phyloP scores from a whole-genome alignment of 1,140 invertebrate genomes.

The Drosophila repleta region DNA sequence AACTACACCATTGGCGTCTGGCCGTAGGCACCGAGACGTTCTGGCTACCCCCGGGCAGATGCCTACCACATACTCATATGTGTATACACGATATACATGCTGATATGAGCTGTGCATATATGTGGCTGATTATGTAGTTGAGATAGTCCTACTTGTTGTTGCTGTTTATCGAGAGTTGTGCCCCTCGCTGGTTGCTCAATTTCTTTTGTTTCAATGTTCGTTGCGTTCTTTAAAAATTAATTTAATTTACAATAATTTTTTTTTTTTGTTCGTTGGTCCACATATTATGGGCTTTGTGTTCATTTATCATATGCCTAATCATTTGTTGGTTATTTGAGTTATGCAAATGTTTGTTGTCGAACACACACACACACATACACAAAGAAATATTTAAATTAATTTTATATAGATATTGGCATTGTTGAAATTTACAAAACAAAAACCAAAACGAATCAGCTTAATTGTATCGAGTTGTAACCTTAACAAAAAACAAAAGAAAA shows the following conservation, averaged over 20 bases:
- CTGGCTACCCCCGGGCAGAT: constrained; percentile 24
- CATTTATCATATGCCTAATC: constrained; percentile 62
- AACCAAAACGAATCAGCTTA: constrained; percentile 37
- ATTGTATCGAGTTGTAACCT: constrained; percentile 32
- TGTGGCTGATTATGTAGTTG: constrained; percentile 17
- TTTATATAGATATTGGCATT: constrained; percentile 30
- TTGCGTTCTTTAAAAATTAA: constrained; percentile 65
- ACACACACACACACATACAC: constrained; percentile 35
- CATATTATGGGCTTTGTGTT: constrained; percentile 63
- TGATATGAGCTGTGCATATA: constrained; percentile 17
- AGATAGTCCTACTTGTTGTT: constrained; percentile 48
- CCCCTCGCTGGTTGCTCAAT: constrained; percentile 32
- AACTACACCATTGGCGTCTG: constrained; percentile 81
- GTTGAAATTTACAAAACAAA: constrained; percentile 14
- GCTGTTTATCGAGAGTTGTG: constrained; percentile 26
- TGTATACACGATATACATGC: constrained; percentile 24
- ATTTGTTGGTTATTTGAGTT: constrained; percentile 74
- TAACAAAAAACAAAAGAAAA: too few species aligned
- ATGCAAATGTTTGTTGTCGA: constrained; percentile 68
- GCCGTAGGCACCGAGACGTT: constrained; percentile 52
- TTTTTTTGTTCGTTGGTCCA: constrained; percentile 19
- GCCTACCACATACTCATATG: constrained; percentile 28
- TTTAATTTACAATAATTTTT: constrained; percentile 19
- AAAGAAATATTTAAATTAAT: constrained; percentile 28
- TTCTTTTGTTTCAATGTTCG: constrained; percentile 66